Evolutionary conservation across 2,797 vertebrate species (phyloP).

Genomic region (Sorex maritimensis): DNA sequence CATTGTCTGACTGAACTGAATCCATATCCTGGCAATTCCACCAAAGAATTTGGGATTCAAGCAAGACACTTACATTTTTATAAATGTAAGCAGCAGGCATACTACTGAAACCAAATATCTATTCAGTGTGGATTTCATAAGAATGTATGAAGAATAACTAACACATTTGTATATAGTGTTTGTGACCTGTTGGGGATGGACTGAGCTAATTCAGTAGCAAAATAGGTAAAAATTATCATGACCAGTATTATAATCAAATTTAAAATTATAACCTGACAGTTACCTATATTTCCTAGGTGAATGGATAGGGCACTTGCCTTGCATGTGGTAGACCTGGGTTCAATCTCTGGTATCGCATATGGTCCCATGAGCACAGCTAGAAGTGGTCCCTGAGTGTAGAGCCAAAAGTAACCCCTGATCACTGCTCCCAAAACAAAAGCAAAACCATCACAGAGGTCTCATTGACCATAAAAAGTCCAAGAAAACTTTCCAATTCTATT

Average conservation of each 20-base stretch:
- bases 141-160: too few species aligned
- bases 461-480: background rate
- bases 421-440: background rate
- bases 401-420: too few species aligned
- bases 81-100: background rate
- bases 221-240: background rate
- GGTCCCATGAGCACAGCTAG: too few species aligned
- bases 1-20: background rate
- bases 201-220: background rate
- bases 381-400: too few species aligned
- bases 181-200: background rate
- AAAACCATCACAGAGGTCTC: too few species aligned
- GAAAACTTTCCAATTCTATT: background rate
- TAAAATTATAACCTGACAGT: background rate
- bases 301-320: too few species aligned
- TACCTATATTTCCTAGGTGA: background rate
- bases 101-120: background rate
- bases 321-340: too few species aligned
- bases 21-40: background rate
- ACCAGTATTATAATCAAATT: background rate
- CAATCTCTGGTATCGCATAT: too few species aligned
- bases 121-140: background rate
- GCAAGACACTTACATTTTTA: background rate
- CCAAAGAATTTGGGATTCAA: background rate
- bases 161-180: too few species aligned